phyloP scores from a whole-genome alignment of 2,888 invertebrate species.

The Octodonta nipae region DNA sequence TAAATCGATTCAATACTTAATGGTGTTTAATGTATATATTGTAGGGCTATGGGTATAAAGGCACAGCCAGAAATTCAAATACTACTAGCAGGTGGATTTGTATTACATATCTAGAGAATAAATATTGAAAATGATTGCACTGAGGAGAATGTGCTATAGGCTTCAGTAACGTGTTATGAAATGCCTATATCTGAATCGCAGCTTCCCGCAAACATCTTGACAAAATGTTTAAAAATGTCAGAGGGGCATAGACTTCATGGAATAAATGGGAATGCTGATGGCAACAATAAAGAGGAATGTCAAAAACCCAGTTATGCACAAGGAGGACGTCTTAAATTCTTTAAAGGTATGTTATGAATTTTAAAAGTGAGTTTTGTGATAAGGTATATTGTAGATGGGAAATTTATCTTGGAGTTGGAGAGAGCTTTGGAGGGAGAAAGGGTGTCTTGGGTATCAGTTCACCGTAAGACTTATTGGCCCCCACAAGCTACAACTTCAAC shows the following conservation, averaged over 20 bases:
- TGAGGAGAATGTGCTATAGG: too few species aligned
- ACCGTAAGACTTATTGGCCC: conserved; percentile 77
- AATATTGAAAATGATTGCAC: too few species aligned
- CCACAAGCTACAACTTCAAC: conserved; percentile 54
- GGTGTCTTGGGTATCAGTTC: conserved; percentile 79
- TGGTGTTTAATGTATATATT: too few species aligned
- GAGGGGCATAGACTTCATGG: conserved; percentile 57
- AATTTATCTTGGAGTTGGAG: conserved; percentile 75
- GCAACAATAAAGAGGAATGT: conserved; percentile 40
- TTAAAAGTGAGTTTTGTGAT: conserved; percentile 3
- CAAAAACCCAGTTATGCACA: conserved; percentile 35
- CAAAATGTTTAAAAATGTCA: conserved; percentile 57
- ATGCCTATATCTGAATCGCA: conserved; percentile 46
- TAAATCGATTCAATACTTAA: too few species aligned
- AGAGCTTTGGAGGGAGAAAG: conserved; percentile 65
- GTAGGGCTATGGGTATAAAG: too few species aligned
- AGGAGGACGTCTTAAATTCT: conserved; percentile 68
- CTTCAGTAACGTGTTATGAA: conserved; percentile 46
- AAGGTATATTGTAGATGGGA: conserved; percentile 55
- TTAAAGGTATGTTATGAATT: conserved; percentile 45
- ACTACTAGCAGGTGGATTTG: too few species aligned
- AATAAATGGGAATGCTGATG: conserved; percentile 55
- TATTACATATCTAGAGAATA: too few species aligned
- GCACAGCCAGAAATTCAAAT: too few species aligned
- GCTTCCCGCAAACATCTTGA: conserved; percentile 51